phyloP scores from a whole-genome alignment of 1,140 invertebrate species.

The Sinella curviseta region DNA sequence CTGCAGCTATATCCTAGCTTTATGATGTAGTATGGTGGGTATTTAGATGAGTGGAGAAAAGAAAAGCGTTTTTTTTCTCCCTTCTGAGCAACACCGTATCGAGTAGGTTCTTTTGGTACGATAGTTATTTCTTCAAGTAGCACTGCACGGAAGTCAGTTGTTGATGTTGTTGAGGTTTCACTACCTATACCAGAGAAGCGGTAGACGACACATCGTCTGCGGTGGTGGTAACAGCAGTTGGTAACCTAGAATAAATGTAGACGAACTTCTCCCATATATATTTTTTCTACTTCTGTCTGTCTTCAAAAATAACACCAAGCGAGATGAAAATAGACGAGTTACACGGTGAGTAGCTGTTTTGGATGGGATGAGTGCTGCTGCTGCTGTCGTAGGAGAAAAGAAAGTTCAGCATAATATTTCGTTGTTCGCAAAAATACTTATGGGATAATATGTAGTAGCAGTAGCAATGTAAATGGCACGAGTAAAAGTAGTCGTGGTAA shows the following conservation, averaged over 20 bases:
- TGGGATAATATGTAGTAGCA: neutral
- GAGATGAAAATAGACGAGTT: neutral
- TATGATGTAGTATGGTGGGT: too few species aligned
- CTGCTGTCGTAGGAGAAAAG: neutral
- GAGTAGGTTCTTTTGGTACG: neutral
- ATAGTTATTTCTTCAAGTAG: neutral
- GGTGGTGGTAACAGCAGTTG: neutral
- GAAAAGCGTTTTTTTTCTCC: neutral
- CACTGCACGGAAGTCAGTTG: neutral
- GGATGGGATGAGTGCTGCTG: too few species aligned
- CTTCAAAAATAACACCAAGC: neutral
- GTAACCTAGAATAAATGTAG: neutral
- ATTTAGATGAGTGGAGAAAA: neutral
- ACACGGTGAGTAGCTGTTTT: too few species aligned
- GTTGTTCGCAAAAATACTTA: neutral
- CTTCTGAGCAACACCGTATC: neutral
- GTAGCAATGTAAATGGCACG: neutral
- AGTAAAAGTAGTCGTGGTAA: neutral
- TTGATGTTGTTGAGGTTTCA: neutral
- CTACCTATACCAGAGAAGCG: neutral
- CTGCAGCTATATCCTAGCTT: too few species aligned
- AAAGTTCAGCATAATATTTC: neutral
- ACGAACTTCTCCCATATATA: too few species aligned
- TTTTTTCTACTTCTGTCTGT: neutral
- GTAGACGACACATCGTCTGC: neutral